Evolutionary conservation across 2,797 vertebrate genomes (phyloP), one percentile per base, ranked within the genome.

Genomic region (Halcyon badia): DNA sequence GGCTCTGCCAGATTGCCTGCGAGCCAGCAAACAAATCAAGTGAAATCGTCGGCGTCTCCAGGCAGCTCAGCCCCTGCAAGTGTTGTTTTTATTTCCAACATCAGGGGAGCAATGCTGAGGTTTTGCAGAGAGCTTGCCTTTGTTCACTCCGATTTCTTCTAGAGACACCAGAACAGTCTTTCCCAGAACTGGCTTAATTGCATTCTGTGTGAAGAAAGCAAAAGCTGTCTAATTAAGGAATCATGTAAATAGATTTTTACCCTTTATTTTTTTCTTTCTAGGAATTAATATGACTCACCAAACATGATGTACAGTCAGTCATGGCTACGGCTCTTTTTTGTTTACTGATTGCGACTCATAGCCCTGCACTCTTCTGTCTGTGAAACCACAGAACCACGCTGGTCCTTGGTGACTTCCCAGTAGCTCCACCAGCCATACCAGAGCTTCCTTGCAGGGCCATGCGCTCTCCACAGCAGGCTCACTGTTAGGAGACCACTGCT

Each of bases 201-300:
- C 14, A 41, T 95, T 87, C 57, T 83, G 33, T 3, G 5, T 22
- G 54, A 94, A 89, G 83, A 64, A 48, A 79, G 76, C 41, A 75
- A 79, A 94, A 94, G 28, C 66, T 82, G 22, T n/a, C 58, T 31
- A 80, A 80, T 61, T 52, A 78, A 87, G 83, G 72, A 88, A 15
- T n/a, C 9, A 33, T 20, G 26, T 62, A 52, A 73, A 31, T 46
- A 87, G 37, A 64, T 88, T 89, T 87, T 88, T 89, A 31, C 7
- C 12, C 3, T 44, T 25, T 66, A 65, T 78, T 93, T 72, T 25
- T 64, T 65, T 86, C 84, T 91, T 96, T 97, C 88, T 95, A 96
- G 76, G 84, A 96, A 95, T 78, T 89, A 62, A 88, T 96, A 41
- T 96, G 71, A 83, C 41, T 87, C 58, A 69, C 65, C 68, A 92